phyloP scores from a whole-genome alignment of 2,888 invertebrate genomes.

The Phorcus lineatus region DNA sequence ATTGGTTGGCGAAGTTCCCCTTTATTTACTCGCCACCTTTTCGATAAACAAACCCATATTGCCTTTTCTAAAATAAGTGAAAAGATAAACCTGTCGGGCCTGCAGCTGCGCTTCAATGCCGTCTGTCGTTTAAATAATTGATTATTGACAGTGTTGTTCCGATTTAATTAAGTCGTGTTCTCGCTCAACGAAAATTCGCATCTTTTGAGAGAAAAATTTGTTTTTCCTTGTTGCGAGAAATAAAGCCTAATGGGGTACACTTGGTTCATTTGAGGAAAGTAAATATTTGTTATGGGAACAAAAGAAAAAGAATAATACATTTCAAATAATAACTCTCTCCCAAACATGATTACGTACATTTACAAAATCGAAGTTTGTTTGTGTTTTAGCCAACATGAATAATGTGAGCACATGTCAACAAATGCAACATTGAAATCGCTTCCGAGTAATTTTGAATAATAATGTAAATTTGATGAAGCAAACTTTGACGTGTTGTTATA shows the following conservation, averaged over 20 bases:
- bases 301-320: not conserved
- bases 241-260: not conserved
- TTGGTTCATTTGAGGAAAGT: not conserved
- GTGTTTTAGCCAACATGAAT: not conserved
- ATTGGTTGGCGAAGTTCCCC: not conserved
- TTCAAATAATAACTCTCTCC: not conserved
- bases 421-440: not conserved
- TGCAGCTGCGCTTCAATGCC: conserved; percentile 13
- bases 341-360: not conserved
- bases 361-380: not conserved
- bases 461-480: too few species aligned
- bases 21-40: not conserved
- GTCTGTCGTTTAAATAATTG: not conserved
- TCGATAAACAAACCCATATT: conserved; percentile 17
- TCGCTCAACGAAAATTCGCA: not conserved
- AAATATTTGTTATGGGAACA: not conserved
- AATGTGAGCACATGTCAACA: not conserved
- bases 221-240: conserved; percentile 4
- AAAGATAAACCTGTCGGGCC: conserved; percentile 16
- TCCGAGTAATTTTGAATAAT: too few species aligned
- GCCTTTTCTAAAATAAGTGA: conserved; percentile 7
- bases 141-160: not conserved
- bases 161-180: conserved; percentile 15
- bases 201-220: conserved; percentile 4
- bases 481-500: too few species aligned